Percentiles rank a stretch among this genome's conserved stretches.
Evolutionary conservation across 1,140 invertebrate species (phyloP).

Genomic region (Rhynchophorus ferrugineus): DNA sequence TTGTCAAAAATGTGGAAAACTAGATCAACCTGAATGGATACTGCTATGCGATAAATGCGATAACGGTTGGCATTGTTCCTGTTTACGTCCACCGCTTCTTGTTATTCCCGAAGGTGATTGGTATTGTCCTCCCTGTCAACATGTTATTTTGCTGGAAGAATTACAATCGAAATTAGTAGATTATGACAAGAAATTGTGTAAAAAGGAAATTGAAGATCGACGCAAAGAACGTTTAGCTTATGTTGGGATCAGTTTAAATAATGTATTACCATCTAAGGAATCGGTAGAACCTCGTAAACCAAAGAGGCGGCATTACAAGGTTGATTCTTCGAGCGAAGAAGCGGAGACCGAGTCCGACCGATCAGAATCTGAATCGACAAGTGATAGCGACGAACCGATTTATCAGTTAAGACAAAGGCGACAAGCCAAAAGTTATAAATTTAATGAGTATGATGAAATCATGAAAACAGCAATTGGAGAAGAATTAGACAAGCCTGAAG

Average conservation of each 20-base stretch:
- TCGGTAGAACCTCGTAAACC: conserved; percentile 30
- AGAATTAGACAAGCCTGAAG: conserved; percentile 16
- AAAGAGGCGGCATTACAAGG: conserved; percentile 35
- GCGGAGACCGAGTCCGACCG: conserved; percentile 28
- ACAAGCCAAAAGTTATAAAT: conserved; percentile 70
- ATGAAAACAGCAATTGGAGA: conserved; percentile 85
- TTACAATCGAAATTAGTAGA: conserved; percentile 54
- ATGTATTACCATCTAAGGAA: conserved; percentile 52
- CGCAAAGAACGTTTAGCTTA: conserved; percentile 64
- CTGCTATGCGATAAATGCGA: conserved; percentile 92
- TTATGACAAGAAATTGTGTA: conserved; percentile 60
- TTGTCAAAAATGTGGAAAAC: conserved; percentile 80
- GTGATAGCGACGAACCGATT: conserved; percentile 58
- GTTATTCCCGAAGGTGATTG: conserved; percentile 94
- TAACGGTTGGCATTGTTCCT: conserved; percentile 90
- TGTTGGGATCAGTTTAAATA: conserved; percentile 70
- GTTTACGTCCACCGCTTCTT: conserved; percentile 81
- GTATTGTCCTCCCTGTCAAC: conserved; percentile 94
- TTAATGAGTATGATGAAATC: conserved; percentile 89
- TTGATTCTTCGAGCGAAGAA: no score
- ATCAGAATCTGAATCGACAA: conserved; percentile 35
- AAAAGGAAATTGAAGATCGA: conserved; percentile 54
- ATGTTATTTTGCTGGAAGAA: conserved; percentile 65
- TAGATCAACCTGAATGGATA: conserved; percentile 93
- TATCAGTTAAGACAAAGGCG: conserved; percentile 71